Evolutionary conservation across 2,888 invertebrate genomes (phyloP).

Genomic region (Anoplius nigerrimus): DNA sequence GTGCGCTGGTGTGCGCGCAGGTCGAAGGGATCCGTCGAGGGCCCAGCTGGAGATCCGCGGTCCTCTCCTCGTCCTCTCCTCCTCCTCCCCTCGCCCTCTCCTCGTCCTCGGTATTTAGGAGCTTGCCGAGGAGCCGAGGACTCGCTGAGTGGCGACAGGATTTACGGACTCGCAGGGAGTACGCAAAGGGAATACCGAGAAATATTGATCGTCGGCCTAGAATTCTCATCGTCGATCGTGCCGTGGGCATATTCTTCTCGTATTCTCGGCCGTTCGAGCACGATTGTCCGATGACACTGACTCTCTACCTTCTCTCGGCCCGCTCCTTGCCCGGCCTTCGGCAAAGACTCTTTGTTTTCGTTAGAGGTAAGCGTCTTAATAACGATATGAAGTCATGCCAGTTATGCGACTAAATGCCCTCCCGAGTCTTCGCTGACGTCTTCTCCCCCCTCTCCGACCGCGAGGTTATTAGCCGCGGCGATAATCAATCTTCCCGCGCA

Average conservation of each 20-base stretch:
- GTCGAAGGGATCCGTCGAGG: slow-evolving; percentile 57
- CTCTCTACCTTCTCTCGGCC: no score
- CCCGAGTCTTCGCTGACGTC: slow-evolving; percentile 30
- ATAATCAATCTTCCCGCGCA: slow-evolving; percentile 48
- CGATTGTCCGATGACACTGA: no score
- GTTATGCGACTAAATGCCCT: slow-evolving; percentile 32
- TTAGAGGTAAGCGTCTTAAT: slow-evolving; percentile 20
- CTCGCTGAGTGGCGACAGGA: slow-evolving; percentile 57
- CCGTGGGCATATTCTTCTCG: neutral
- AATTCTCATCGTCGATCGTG: slow-evolving; percentile 46
- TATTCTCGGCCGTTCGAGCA: neutral
- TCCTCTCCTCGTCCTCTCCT: slow-evolving; percentile 33
- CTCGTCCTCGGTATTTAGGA: slow-evolving; percentile 62
- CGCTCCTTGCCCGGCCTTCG: no score
- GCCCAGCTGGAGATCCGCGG: slow-evolving; percentile 64
- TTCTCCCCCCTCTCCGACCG: slow-evolving; percentile 33
- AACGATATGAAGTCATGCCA: slow-evolving; percentile 25
- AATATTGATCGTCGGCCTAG: slow-evolving; percentile 43
- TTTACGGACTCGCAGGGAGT: slow-evolving; percentile 54
- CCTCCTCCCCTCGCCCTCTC: slow-evolving; percentile 30
- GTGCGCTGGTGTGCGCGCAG: slow-evolving; percentile 35
- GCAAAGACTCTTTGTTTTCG: no score
- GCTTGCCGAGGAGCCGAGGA: slow-evolving; percentile 54
- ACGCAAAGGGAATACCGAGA: slow-evolving; percentile 45
- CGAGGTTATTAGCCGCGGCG: slow-evolving; percentile 45